These are phyloP conservation scores for Zingel zingel DNA, from an alignment of 2,113 vertebrate species.

Conservation along the genomic window DNA sequence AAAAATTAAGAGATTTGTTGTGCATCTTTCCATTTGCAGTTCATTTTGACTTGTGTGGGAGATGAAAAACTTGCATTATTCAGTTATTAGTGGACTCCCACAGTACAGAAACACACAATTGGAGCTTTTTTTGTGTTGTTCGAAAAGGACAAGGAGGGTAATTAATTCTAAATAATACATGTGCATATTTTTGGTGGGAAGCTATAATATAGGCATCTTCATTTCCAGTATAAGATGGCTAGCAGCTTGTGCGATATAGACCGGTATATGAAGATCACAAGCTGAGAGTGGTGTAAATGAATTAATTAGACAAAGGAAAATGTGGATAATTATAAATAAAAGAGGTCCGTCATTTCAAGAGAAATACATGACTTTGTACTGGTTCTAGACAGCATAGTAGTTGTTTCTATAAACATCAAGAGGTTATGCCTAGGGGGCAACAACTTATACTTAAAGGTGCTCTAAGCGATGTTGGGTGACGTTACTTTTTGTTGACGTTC, in stretches of 20 bases:
- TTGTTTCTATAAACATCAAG: background rate
- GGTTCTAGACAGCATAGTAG: background rate
- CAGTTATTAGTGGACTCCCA: slow-evolving; percentile 21
- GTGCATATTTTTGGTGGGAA: background rate
- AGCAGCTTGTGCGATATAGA: background rate
- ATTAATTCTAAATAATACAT: slow-evolving; percentile 34
- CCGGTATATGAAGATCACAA: background rate
- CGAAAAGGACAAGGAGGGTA: slow-evolving; percentile 25
- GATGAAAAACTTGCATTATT: slow-evolving; percentile 43
- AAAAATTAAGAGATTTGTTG: background rate
- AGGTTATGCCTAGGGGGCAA: too few species aligned
- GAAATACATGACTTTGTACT: background rate
- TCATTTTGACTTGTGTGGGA: slow-evolving; percentile 25
- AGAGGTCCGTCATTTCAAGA: background rate
- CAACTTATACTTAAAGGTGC: too few species aligned
- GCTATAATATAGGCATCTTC: background rate
- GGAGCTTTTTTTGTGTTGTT: background rate
- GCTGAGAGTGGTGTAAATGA: background rate
- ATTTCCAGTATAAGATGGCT: background rate
- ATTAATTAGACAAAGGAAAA: background rate
- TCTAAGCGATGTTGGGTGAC: too few species aligned
- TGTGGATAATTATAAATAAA: background rate
- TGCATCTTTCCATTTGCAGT: background rate
- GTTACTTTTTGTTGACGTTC: too few species aligned
- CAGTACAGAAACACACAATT: slow-evolving; percentile 8